phyloP scores from a whole-genome alignment of 2,113 vertebrate species.

The Gasterosteus aculeatus region DNA sequence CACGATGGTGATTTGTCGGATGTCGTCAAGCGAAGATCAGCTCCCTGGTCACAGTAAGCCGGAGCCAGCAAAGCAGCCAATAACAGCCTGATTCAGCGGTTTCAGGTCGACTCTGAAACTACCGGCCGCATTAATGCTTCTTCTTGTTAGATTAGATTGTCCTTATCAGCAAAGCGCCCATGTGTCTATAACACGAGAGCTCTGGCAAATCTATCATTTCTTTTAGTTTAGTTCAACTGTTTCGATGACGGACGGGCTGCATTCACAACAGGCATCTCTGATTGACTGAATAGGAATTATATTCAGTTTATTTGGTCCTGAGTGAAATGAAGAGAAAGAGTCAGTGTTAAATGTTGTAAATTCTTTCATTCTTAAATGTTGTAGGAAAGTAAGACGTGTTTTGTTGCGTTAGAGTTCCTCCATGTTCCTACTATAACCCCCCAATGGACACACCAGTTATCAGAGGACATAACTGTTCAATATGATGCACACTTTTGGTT shows the following conservation, averaged over 20 bases:
- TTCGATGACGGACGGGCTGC: background rate
- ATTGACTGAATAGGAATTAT: background rate
- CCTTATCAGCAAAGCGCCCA: conserved; percentile 11
- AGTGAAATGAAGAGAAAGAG: background rate
- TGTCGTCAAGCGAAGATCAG: conserved; percentile 6
- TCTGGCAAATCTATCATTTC: background rate
- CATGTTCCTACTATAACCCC: no score
- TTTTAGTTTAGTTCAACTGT: background rate
- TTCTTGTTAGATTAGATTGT: conserved; percentile 31
- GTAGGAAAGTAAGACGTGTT: no score
- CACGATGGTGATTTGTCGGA: conserved; percentile 34
- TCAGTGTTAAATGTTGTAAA: background rate
- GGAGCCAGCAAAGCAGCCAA: conserved; percentile 17
- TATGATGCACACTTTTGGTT: no score
- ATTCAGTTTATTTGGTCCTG: background rate
- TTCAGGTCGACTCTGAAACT: conserved; percentile 22
- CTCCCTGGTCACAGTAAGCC: conserved; percentile 39
- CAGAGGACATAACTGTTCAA: no score
- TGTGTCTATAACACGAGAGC: conserved; percentile 5
- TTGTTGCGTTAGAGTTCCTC: no score
- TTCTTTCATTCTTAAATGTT: no score
- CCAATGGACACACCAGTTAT: no score
- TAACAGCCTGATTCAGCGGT: conserved; percentile 15
- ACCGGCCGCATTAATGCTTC: conserved; percentile 19
- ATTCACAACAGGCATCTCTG: background rate